Percentiles rank a stretch among this genome's conserved stretches.
phyloP scores from a whole-genome alignment of 2,113 vertebrate species.

The Cyprinodon tularosa region DNA sequence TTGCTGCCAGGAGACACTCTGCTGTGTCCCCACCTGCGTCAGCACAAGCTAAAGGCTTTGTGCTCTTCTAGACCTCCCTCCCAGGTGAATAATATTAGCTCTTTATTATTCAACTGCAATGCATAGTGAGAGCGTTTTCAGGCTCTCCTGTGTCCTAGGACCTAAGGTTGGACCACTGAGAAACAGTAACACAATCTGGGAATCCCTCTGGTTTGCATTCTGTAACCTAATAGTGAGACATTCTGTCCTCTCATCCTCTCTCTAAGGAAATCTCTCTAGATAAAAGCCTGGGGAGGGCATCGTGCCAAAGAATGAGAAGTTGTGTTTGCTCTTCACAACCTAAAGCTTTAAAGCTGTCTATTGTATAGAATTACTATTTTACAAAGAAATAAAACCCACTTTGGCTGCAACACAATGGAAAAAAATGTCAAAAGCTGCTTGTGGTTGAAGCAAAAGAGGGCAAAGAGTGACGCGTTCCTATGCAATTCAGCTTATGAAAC shows the following conservation, averaged over 20 bases:
- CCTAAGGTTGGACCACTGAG: conserved; percentile 62
- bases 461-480: conserved; percentile 24
- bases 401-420: conserved; percentile 47
- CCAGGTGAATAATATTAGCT: conserved; percentile 55
- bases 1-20: conserved; percentile 28
- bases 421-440: conserved; percentile 43
- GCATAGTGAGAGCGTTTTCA: conserved; percentile 34
- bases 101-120: conserved; percentile 55
- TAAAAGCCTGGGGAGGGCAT: conserved; percentile 67
- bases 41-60: conserved; percentile 35
- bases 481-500: conserved; percentile 31
- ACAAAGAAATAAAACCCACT: conserved; percentile 55
- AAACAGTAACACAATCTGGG: conserved; percentile 72
- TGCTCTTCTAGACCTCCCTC: conserved; percentile 38
- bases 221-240: conserved; percentile 70
- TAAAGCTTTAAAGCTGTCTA: conserved; percentile 57
- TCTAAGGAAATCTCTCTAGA: conserved; percentile 71
- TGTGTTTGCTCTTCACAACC: conserved; percentile 56
- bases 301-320: conserved; percentile 65
- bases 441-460: conserved; percentile 26
- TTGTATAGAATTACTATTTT: conserved; percentile 64
- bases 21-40: conserved; percentile 64
- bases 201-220: conserved; percentile 75
- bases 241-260: conserved; percentile 74
- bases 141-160: conserved; percentile 51